These are phyloP conservation scores for Mystacornis crossleyi DNA, from an alignment of 2,113 vertebrate species.

Conservation along the genomic window DNA sequence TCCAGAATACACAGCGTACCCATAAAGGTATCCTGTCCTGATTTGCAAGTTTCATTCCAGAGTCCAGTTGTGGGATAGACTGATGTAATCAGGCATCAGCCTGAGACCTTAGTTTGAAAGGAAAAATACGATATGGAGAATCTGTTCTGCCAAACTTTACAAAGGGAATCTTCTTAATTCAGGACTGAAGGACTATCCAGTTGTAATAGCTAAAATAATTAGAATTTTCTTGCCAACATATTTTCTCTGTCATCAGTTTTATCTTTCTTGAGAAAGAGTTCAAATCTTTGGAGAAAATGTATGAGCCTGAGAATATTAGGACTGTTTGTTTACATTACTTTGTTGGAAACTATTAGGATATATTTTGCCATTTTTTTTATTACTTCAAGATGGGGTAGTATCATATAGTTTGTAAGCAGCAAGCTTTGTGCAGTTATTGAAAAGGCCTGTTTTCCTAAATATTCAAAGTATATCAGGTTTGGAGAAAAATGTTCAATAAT, in stretches of 20 bases:
- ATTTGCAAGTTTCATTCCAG: neutral
- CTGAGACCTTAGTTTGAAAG: neutral
- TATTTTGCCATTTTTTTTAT: conserved; percentile 41
- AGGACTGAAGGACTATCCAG: neutral
- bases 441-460: neutral
- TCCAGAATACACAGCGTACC: neutral
- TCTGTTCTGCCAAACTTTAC: neutral
- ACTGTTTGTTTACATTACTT: conserved; percentile 34
- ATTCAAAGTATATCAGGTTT: neutral
- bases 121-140: neutral
- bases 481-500: neutral
- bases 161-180: conserved; percentile 26
- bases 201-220: conserved; percentile 23
- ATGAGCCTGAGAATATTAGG: neutral
- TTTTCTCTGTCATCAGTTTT: conserved; percentile 22
- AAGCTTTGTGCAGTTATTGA: neutral
- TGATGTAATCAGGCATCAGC: neutral
- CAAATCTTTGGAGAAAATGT: neutral
- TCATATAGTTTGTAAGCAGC: neutral
- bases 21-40: neutral
- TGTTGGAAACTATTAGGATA: neutral
- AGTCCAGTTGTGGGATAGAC: neutral
- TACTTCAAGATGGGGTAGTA: conserved; percentile 31
- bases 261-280: conserved; percentile 35
- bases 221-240: conserved; percentile 40